Base-by-base conservation (phyloP, 2,888 invertebrate species). In the Pollenia amentaria region DNA sequence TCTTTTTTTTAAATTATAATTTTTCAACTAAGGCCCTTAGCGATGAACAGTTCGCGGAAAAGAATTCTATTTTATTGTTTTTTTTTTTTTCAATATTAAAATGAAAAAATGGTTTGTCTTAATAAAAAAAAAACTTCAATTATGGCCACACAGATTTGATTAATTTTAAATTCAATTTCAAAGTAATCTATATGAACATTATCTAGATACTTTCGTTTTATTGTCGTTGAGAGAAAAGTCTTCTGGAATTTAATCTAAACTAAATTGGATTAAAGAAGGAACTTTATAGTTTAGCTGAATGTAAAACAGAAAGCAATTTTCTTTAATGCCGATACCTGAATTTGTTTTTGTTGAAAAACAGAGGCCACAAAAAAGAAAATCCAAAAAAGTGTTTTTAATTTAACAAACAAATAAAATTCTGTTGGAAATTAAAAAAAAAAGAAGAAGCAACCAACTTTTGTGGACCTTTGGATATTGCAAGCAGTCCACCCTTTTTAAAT, bases 251-350 rank as follows among this genome's bases (percentile, higher is more conserved):
- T 29, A 64, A 64, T 3, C 21, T 55, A 65, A 80, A 70, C 57
- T 65, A 72, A 76, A 85, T 80, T 69, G 75, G 85, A 70, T 85
- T 85, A 80, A 55, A 69, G 10, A 12, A 60, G n/a, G 8, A 14
- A 60, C 12, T 60, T 60, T 0, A 60, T 48, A 46, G 21, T 65
- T 82, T 76, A 75, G 53, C 9, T 62, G 46, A 72, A 80, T 18
- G 11, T 65, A 40, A 70, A 76, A 57, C 65, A 44, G 44, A 70
- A 76, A 70, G 70, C 85, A 85, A 72, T 85, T 76, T 80, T 46
- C 70, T 64, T 76, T 77, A 80, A 80, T 65, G 42, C 57, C 80
- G 57, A 55, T 55, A 21, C 46, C 46, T 46, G 14, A 46, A 14
- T 46, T 29, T 21, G 0, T 29, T 29, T 21, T 3, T 65, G 3